A percentile compares a stretch with the other conserved stretches of the same genome.
These are phyloP conservation scores for Rhadinocentrus ornatus DNA, from an alignment of 2,797 vertebrate genomes.

Conservation along the genomic window DNA sequence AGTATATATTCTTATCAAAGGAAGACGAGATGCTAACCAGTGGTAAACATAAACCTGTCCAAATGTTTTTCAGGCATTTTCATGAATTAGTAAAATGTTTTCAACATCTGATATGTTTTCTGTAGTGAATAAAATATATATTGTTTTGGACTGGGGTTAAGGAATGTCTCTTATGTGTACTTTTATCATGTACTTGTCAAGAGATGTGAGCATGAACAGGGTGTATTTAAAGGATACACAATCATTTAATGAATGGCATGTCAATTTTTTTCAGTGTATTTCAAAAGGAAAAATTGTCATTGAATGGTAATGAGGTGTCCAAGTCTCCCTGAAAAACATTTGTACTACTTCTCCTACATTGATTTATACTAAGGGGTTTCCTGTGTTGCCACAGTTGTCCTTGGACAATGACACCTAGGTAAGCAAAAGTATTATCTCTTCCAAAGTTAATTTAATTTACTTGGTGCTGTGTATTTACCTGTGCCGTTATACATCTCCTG, in stretches of 20 bases:
- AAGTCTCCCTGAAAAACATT: neutral
- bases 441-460: constrained; percentile 55
- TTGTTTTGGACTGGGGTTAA: too few relatives aligned
- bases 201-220: too few relatives aligned
- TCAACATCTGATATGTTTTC: too few relatives aligned
- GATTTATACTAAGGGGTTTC: constrained; percentile 24
- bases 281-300: neutral
- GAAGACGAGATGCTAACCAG: neutral
- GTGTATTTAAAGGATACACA: neutral
- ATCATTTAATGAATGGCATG: neutral
- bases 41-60: neutral
- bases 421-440: constrained; percentile 51
- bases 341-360: neutral
- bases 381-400: constrained; percentile 14
- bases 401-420: constrained; percentile 16
- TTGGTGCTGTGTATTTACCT: constrained; percentile 47
- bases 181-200: constrained; percentile 5
- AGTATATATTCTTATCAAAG: neutral
- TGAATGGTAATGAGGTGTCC: neutral
- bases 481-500: constrained; percentile 49
- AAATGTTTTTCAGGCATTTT: neutral
- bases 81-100: too few relatives aligned
- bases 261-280: neutral
- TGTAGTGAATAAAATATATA: neutral
- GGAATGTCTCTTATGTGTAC: neutral